Evolutionary conservation across 2,888 invertebrate species (phyloP).

Genomic region (Dioctria linearis): DNA sequence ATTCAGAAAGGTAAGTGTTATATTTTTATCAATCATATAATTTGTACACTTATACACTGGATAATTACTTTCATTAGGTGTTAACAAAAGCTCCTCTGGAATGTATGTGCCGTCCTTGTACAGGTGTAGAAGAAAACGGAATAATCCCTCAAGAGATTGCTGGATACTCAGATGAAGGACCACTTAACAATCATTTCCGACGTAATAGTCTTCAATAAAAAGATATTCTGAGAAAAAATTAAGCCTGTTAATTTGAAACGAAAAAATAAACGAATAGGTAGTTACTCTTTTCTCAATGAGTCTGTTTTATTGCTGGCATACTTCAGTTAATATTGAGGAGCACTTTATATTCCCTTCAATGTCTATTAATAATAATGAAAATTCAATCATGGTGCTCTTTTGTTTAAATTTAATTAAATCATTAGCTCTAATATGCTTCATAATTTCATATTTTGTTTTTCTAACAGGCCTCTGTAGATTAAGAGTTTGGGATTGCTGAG

Average conservation of each 20-base stretch:
- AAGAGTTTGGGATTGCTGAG: no score
- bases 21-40: neutral
- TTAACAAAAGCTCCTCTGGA: conserved; percentile 93
- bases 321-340: no score
- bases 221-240: neutral
- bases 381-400: no score
- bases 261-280: no score
- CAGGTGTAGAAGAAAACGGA: conserved; percentile 88
- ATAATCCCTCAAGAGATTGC: conserved; percentile 93
- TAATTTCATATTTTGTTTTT: no score
- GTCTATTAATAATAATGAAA: no score
- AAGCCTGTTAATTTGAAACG: neutral
- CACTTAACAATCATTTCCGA: conserved; percentile 84
- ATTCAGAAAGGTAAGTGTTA: conserved; percentile 80
- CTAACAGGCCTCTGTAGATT: no score
- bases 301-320: no score
- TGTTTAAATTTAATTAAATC: no score
- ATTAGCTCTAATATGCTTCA: no score
- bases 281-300: no score
- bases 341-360: no score
- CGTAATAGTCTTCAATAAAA: conserved; percentile 76
- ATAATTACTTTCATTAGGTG: conserved; percentile 73
- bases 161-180: conserved; percentile 86
- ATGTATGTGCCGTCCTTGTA: conserved; percentile 95
- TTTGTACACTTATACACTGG: neutral